Conservation (phyloP, 1,140 invertebrate species). For the Zeugodacus cucurbitae region DNA sequence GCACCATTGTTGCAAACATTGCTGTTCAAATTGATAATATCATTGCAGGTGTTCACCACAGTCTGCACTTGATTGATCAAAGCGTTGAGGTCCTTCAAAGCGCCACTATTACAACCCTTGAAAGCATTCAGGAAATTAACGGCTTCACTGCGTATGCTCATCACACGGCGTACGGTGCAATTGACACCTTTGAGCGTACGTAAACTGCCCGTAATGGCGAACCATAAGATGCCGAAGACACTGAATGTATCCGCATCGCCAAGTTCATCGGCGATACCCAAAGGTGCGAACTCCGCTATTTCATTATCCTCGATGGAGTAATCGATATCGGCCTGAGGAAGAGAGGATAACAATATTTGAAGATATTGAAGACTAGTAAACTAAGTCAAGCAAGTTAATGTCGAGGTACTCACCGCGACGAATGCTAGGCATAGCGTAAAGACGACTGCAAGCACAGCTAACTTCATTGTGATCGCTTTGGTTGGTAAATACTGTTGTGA, state of each 20-base stretch:
- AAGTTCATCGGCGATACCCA: neutral
- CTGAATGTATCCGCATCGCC: neutral
- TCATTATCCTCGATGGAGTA: neutral
- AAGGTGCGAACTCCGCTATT: neutral
- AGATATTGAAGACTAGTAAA: neutral
- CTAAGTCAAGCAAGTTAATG: no score
- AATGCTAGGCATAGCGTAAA: neutral
- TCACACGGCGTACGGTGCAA: neutral
- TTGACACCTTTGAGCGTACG: slow-evolving; percentile 30
- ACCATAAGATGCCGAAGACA: neutral
- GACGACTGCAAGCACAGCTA: neutral
- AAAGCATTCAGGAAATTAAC: neutral
- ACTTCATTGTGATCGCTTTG: neutral
- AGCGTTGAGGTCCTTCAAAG: neutral
- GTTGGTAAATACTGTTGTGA: neutral
- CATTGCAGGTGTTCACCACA: neutral
- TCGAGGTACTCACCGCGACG: neutral
- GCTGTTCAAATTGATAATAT: slow-evolving; percentile 1
- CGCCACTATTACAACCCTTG: neutral
- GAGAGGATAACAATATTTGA: neutral
- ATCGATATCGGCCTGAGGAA: neutral
- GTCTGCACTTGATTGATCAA: neutral
- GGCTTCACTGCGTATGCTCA: neutral
- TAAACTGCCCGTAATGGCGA: neutral
- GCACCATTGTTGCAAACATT: slow-evolving; percentile 25